A percentile compares a stretch with the other conserved stretches of the same genome.
Conservation (phyloP, 2,797 vertebrate genomes). For the Sebastolobus altivelis region DNA sequence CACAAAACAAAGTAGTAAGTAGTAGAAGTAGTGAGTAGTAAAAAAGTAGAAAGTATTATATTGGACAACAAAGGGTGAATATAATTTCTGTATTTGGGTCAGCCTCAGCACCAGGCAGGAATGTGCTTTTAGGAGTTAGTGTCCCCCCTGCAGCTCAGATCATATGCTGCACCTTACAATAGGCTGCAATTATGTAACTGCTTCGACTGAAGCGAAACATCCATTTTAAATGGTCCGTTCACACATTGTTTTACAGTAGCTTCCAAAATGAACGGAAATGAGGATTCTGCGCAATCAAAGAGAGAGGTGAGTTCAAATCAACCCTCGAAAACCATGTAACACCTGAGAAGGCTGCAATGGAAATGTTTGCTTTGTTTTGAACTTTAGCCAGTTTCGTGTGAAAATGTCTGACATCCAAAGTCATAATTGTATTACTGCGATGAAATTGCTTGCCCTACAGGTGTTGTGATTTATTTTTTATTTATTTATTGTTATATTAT, state of each 20-base stretch:
- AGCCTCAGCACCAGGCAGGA: conserved; percentile 32
- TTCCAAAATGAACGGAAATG: conserved; percentile 54
- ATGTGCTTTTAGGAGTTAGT: conserved; percentile 54
- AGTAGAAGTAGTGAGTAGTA: not conserved
- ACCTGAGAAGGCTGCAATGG: not conserved
- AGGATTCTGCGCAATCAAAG: conserved; percentile 34
- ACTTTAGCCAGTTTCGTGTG: not conserved
- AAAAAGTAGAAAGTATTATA: not conserved
- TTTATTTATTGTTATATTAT: not conserved
- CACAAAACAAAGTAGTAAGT: not conserved
- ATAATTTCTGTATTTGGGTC: conserved; percentile 40
- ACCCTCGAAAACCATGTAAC: not conserved
- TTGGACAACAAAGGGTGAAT: conserved; percentile 10
- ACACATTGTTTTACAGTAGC: conserved; percentile 17
- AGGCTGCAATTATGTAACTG: conserved; percentile 20
- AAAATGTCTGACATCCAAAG: conserved; percentile 8
- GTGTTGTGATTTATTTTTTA: not conserved
- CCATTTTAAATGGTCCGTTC: conserved; percentile 25
- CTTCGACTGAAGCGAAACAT: conserved; percentile 26
- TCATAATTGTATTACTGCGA: not conserved
- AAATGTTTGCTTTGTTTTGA: not conserved
- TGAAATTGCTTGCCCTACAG: not conserved
- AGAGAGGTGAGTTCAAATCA: conserved; percentile 58
- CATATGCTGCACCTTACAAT: conserved; percentile 65
- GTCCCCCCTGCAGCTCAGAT: conserved; percentile 26